Conservation (phyloP, 2,113 vertebrate genomes). For the Phrynocephalus versicolor region DNA sequence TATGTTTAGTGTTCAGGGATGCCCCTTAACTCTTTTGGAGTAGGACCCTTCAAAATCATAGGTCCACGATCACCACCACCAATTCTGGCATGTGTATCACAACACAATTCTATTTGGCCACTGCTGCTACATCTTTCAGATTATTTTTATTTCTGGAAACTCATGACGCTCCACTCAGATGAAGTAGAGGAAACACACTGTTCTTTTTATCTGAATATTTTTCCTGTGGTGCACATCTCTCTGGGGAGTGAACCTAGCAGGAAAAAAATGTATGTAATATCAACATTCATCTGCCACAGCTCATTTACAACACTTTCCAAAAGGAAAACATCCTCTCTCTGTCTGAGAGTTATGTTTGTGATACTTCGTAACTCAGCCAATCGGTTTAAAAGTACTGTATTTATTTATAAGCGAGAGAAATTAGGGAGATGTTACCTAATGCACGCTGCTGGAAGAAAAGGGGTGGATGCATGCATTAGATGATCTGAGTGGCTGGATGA, state of each 20-base stretch:
- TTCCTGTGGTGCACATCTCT: not conserved
- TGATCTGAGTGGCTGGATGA: not conserved
- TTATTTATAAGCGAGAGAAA: slow-evolving; percentile 11
- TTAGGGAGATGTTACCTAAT: not conserved
- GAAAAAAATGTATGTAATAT: not conserved
- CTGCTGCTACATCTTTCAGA: not conserved
- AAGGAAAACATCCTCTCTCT: slow-evolving; percentile 15
- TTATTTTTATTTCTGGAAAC: slow-evolving; percentile 7
- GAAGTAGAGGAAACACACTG: not conserved
- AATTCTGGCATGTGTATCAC: not conserved
- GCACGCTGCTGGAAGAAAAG: not conserved
- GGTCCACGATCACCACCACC: no score
- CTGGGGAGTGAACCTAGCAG: not conserved
- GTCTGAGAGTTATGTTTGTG: not conserved
- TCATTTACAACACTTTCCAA: slow-evolving; percentile 11
- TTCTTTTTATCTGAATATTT: not conserved
- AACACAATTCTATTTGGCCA: not conserved
- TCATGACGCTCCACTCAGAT: not conserved
- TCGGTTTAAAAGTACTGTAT: slow-evolving; percentile 23
- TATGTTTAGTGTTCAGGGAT: no score
- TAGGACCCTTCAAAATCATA: no score
- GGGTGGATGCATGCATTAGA: not conserved
- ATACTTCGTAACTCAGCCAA: slow-evolving; percentile 14
- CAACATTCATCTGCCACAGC: slow-evolving; percentile 31
- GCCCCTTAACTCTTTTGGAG: no score